Conservation (phyloP, 2,797 vertebrate genomes). For the Spinus pinus region DNA sequence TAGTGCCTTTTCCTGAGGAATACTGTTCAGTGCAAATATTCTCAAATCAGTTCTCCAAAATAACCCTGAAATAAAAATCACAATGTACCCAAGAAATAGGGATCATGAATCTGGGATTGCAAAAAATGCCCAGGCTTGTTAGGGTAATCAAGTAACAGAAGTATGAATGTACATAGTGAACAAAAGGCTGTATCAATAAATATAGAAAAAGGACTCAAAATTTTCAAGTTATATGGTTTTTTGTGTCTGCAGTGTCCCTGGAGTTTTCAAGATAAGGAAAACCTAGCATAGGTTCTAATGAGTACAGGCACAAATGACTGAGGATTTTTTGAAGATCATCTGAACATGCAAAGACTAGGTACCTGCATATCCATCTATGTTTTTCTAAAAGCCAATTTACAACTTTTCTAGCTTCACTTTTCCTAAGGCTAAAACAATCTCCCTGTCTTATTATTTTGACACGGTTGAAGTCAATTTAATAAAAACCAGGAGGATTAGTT, state of each 20-base stretch:
- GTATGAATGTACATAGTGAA: neutral
- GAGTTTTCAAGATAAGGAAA: neutral
- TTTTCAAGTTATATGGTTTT: neutral
- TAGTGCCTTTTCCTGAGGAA: neutral
- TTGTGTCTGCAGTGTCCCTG: neutral
- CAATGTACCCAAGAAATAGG: neutral
- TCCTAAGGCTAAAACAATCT: neutral
- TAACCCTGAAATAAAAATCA: neutral
- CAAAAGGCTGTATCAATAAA: neutral
- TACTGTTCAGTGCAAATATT: neutral
- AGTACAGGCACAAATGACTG: neutral
- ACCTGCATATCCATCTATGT: neutral
- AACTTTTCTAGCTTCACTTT: neutral
- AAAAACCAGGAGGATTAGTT: neutral
- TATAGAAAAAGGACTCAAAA: neutral
- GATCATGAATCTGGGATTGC: neutral
- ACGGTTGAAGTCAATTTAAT: neutral
- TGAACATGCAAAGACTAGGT: neutral
- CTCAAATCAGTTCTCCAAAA: neutral
- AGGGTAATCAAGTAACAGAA: neutral
- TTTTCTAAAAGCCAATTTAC: neutral
- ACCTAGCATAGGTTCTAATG: neutral
- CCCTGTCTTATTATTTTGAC: neutral
- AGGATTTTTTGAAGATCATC: neutral
- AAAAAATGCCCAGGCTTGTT: neutral